Conservation (phyloP, 2,113 vertebrate genomes). For the Gymnarchus niloticus region DNA sequence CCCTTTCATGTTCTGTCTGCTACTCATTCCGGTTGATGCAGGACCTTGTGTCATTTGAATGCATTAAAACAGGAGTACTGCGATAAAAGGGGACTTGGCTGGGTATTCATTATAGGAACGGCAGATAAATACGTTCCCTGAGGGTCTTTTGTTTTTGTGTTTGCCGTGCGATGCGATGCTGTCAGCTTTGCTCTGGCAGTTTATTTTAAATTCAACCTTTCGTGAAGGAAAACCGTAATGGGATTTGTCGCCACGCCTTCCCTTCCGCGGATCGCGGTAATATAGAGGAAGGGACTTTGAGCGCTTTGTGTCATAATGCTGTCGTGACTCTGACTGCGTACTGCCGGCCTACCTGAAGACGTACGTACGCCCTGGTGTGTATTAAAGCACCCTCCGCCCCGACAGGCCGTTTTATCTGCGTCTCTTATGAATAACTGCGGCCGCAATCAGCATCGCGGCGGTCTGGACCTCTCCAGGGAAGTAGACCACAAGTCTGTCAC, state of each 20-base stretch:
- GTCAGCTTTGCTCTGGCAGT: slow-evolving; percentile 14
- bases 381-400: not conserved
- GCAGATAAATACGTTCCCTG: slow-evolving; percentile 20
- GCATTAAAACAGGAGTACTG: slow-evolving; percentile 21
- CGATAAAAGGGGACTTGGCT: slow-evolving; percentile 13
- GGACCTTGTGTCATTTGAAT: slow-evolving; percentile 12
- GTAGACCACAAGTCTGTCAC: not conserved
- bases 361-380: not conserved
- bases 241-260: not conserved
- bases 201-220: slow-evolving; percentile 19
- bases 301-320: not conserved
- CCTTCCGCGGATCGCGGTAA: not conserved
- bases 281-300: not conserved
- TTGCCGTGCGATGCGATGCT: slow-evolving; percentile 14
- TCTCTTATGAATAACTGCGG: not conserved
- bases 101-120: slow-evolving; percentile 30
- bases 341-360: not conserved
- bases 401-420: not conserved
- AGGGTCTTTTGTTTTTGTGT: slow-evolving; percentile 16
- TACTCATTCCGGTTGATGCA: not conserved
- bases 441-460: not conserved
- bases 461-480: not conserved
- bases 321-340: not conserved
- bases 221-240: not conserved
- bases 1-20: slow-evolving; percentile 2